Evolutionary conservation across 2,113 vertebrate genomes (phyloP).

Genomic region (Spea multiplicata): DNA sequence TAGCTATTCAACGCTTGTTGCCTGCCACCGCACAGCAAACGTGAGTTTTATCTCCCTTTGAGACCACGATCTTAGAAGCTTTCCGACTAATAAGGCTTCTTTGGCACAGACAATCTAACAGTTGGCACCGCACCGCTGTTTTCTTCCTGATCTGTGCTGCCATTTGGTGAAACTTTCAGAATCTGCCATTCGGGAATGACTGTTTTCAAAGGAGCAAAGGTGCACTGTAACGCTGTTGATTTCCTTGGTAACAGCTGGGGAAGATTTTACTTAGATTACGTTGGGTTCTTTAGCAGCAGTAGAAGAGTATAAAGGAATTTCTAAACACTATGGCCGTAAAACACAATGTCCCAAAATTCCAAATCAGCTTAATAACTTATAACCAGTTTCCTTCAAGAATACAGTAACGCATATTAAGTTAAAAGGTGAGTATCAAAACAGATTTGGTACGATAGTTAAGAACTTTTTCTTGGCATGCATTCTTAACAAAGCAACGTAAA

Average conservation of each 20-base stretch:
- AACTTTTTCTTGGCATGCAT: too few species aligned
- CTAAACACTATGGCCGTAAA: too few species aligned
- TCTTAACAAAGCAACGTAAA: too few species aligned
- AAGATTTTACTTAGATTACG: slow-evolving; percentile 1
- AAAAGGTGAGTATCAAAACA: too few species aligned
- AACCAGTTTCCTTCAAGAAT: too few species aligned
- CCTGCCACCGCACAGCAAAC: slow-evolving; percentile 3
- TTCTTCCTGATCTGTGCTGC: slow-evolving; percentile 26
- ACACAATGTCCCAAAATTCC: too few species aligned
- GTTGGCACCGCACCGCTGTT: slow-evolving; percentile 23
- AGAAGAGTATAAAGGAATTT: too few species aligned
- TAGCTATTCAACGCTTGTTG: slow-evolving; percentile 14
- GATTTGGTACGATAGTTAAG: too few species aligned
- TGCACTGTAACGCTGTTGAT: slow-evolving; percentile 9
- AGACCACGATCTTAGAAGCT: slow-evolving; percentile 22
- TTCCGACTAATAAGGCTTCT: slow-evolving; percentile 29
- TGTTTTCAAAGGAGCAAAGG: slow-evolving; percentile 21
- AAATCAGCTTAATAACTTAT: too few species aligned
- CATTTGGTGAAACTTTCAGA: slow-evolving; percentile 39
- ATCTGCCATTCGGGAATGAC: slow-evolving; percentile 30
- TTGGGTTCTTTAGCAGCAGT: too few species aligned
- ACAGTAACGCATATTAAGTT: too few species aligned
- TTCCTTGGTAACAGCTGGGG: neutral
- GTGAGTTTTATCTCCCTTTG: slow-evolving; percentile 19
- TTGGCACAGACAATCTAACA: slow-evolving; percentile 28